Evolutionary conservation across 2,113 vertebrate species (phyloP), one percentile per base, ranked within the genome.

Genomic region (Alethe castanea): DNA sequence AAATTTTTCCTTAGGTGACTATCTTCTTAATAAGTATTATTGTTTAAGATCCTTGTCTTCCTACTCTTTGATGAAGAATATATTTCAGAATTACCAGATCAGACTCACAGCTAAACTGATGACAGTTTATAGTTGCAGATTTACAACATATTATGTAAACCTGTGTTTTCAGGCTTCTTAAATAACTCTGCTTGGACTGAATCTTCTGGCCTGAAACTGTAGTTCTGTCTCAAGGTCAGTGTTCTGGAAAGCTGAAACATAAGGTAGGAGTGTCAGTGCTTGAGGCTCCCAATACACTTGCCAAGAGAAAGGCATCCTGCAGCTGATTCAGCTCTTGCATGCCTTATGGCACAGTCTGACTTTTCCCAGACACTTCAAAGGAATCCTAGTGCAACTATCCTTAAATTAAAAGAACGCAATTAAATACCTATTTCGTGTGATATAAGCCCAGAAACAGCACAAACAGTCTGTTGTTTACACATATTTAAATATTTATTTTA

Each of bases 171-270:
- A 77, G 22, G 24, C 53, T 74, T 88, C 44, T 83, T 64, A 74
- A 88, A 70, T 67, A 94, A 71, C 29, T 11, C 20, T 81, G n/a
- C 33, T 38, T 64, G 25, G 19, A 38, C n/a, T 81, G 45, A 81
- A 64, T 56, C 26, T 59, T 92, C 53, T 84, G 52, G 47, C 56
- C 52, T 81, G 76, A 88, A 91, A 45, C 69, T 78, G 56, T 56
- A 52, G 31, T 66, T 92, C 38, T 93, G 36, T 77, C 36, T 92
- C 56, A 78, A 76, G 81, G 82, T 88, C 90, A 77, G 42, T 86
- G 79, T 83, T 91, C 78, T 93, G 90, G 85, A 93, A 96, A 94
- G 60, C 67, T 92, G 77, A 77, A 86, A 48, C 54, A 26, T 77
- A 54, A 92, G 76, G 64, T 83, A 73, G 31, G 79, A 86, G 90